These are phyloP conservation scores for Entomyzon cyanotis DNA, from an alignment of 2,113 vertebrate species.

Conservation along the genomic window DNA sequence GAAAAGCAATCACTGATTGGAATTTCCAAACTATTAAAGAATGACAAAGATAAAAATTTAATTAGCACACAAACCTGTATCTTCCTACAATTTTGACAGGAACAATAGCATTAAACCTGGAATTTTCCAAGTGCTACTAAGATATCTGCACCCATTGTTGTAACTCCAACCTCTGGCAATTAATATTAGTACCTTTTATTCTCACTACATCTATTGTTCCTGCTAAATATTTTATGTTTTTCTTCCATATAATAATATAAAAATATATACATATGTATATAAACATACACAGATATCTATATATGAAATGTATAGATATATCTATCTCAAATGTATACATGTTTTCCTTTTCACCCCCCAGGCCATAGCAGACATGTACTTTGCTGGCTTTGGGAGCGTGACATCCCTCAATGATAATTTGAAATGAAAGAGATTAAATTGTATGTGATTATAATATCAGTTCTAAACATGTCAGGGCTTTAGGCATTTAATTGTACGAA, in stretches of 20 bases:
- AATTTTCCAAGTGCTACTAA: background rate
- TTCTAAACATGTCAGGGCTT: slow-evolving; percentile 28
- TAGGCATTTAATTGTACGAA: background rate
- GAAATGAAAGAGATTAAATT: slow-evolving; percentile 39
- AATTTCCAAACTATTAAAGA: background rate
- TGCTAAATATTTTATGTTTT: background rate
- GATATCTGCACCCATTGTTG: background rate
- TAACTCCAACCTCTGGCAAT: background rate
- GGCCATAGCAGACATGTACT: background rate
- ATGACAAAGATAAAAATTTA: background rate
- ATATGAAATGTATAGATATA: background rate
- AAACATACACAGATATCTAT: background rate
- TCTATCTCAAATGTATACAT: background rate
- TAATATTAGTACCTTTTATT: background rate
- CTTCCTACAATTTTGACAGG: background rate
- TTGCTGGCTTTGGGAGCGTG: background rate
- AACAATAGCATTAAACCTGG: background rate
- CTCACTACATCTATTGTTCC: background rate
- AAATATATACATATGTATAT: background rate
- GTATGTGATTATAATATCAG: background rate
- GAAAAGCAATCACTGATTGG: background rate
- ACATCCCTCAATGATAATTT: slow-evolving; percentile 2
- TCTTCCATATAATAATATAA: background rate
- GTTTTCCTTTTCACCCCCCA: background rate
- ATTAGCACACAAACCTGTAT: background rate